Conservation (phyloP, 2,888 invertebrate species). For the Sclerodermus sp. region DNA sequence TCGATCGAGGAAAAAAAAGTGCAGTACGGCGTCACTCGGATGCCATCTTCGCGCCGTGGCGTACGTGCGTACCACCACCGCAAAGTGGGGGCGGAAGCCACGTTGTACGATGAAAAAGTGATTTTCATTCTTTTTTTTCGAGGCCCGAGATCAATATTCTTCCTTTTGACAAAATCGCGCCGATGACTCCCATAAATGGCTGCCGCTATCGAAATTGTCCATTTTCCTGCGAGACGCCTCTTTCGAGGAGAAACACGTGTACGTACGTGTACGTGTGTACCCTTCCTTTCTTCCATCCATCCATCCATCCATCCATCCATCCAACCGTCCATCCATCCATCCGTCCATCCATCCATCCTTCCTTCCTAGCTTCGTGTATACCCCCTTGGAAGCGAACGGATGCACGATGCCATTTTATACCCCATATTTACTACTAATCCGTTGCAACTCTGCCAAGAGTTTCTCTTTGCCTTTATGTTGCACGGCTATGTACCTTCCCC, state of each 20-base stretch:
- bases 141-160: too few species aligned
- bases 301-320: too few species aligned
- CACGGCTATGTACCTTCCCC: neutral
- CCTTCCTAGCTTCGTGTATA: too few species aligned
- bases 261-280: too few species aligned
- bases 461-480: neutral
- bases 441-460: neutral
- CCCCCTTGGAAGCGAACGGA: neutral
- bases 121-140: neutral
- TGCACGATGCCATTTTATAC: constrained; percentile 40
- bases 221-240: constrained; percentile 23
- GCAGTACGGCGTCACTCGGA: constrained; percentile 50
- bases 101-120: constrained; percentile 28
- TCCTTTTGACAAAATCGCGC: too few species aligned
- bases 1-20: constrained; percentile 26
- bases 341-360: constrained; percentile 17
- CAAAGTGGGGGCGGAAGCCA: constrained; percentile 40
- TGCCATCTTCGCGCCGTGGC: constrained; percentile 51
- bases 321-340: too few species aligned
- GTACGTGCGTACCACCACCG: constrained; percentile 36
- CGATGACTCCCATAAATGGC: too few species aligned
- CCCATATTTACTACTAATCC: constrained; percentile 3
- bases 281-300: too few species aligned
- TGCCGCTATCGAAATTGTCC: too few species aligned
- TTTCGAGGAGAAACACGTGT: constrained; percentile 28